Evolutionary conservation across 2,797 vertebrate species (phyloP), one percentile per base, ranked within the genome.

Genomic region (Mus caroli): DNA sequence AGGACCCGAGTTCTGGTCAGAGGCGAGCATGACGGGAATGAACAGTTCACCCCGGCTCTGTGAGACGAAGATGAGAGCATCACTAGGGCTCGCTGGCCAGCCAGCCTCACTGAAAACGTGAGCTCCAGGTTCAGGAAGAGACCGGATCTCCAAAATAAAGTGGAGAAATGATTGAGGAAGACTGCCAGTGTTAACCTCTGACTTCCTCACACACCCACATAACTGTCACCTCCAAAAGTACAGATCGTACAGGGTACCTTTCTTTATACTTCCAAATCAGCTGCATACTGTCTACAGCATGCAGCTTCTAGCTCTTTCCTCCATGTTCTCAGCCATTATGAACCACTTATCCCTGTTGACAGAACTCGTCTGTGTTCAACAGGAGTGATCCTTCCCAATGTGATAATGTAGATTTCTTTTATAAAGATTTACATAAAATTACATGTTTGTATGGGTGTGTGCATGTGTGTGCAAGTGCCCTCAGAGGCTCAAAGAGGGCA

Each of bases 201-300:
- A 37, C 67, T 28, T 73, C n/a, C 67, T 40, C 50, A 40, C 12
- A 37, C n/a, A 26, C 22, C 40, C 34, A 4, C 60, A 85, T 6
- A 50, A 31, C 31, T 12, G 12, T 14, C 50, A 56, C 62, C 67
- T 20, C 52, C 15, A 26, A 76, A 92, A 89, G 67, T 34, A 34
- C 34, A 85, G 17, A 50, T 86, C 92, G 50, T 88, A 8, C 60
- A 17, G n/a, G 80, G 88, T 17, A 64, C 88, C 78, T 92, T 75
- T 76, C 76, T 84, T 87, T 89, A 31, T 79, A 40, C 82, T 96
- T 96, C 46, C 69, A 78, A 73, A 28, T 94, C 37, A 52, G 3
- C 50, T 83, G 73, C 90, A 62, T n/a, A 24, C 56, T 80, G 7
- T 85, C 50, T 73, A 3, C 22, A 75, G 34, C 67, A 84, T 13